Conservation (phyloP, 1,140 invertebrate genomes). For the Ceratosolen solmsi region DNA sequence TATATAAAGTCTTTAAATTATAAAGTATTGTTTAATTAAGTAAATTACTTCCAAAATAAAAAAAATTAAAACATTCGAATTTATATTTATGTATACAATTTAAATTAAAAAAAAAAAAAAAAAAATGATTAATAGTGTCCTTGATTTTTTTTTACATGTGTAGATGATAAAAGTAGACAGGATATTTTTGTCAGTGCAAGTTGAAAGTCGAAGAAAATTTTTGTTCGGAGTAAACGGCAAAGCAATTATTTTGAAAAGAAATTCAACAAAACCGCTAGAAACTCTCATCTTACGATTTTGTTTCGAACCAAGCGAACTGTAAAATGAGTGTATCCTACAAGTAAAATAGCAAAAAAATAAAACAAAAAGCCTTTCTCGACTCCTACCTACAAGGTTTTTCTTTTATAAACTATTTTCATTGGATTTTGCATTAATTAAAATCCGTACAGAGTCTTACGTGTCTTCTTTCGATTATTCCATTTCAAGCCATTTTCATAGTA, state of each 20-base stretch:
- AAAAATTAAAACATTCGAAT: too few relatives aligned
- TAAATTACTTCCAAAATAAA: too few relatives aligned
- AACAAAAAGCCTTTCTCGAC: not conserved
- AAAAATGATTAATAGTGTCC: too few relatives aligned
- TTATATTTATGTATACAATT: too few relatives aligned
- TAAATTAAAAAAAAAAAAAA: too few relatives aligned
- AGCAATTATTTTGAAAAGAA: slow-evolving; percentile 1
- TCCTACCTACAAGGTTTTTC: not conserved
- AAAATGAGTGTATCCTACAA: slow-evolving; percentile 1
- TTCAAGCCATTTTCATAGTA: not conserved
- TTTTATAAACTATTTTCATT: slow-evolving; percentile 20
- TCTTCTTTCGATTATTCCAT: not conserved
- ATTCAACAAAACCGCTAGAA: not conserved
- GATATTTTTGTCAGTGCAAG: too few relatives aligned
- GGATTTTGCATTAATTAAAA: slow-evolving; percentile 10
- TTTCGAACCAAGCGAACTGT: not conserved
- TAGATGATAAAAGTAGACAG: too few relatives aligned
- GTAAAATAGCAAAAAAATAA: not conserved
- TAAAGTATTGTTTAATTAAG: too few relatives aligned
- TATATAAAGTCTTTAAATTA: too few relatives aligned
- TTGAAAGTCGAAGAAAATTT: not conserved
- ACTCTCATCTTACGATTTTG: not conserved
- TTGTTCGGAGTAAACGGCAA: not conserved
- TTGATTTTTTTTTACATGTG: too few relatives aligned
- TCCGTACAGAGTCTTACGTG: not conserved